These are phyloP conservation scores for Pseudopodoces humilis DNA, from an alignment of 2,113 vertebrate genomes.

Conservation along the genomic window DNA sequence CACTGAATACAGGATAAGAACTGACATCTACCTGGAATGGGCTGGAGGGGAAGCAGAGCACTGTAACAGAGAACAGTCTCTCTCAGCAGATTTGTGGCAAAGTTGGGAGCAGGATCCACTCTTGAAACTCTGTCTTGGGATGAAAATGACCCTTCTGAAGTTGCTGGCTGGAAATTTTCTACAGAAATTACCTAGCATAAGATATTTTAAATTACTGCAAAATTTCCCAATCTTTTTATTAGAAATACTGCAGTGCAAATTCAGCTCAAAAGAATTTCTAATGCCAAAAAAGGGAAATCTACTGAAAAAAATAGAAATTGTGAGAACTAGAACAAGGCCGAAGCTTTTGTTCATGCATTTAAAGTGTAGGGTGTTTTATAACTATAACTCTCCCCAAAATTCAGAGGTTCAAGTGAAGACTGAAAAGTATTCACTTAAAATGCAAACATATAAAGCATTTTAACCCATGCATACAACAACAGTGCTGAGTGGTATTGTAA, in stretches of 20 bases:
- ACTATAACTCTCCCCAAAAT: not conserved
- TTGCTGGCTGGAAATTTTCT: not conserved
- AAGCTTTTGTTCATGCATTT: not conserved
- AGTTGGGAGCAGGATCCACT: not conserved
- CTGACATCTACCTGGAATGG: not conserved
- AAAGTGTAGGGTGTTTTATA: not conserved
- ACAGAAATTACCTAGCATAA: not conserved
- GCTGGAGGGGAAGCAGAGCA: not conserved
- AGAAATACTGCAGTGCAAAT: not conserved
- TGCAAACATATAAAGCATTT: not conserved
- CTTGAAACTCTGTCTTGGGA: too few species aligned
- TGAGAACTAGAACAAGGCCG: not conserved
- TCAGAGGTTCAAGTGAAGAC: not conserved
- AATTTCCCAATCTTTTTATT: not conserved
- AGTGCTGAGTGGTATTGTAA: not conserved
- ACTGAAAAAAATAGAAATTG: not conserved
- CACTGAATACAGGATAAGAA: not conserved
- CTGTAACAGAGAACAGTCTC: not conserved
- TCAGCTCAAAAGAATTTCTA: not conserved
- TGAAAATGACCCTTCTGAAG: not conserved
- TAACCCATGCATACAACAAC: not conserved
- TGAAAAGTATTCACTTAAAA: not conserved
- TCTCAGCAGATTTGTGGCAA: not conserved
- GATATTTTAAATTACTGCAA: not conserved
- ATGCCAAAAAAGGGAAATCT: not conserved